Percentiles rank a stretch among this genome's conserved stretches.
phyloP scores from a whole-genome alignment of 2,797 vertebrate genomes.

The Valencia hispanica region DNA sequence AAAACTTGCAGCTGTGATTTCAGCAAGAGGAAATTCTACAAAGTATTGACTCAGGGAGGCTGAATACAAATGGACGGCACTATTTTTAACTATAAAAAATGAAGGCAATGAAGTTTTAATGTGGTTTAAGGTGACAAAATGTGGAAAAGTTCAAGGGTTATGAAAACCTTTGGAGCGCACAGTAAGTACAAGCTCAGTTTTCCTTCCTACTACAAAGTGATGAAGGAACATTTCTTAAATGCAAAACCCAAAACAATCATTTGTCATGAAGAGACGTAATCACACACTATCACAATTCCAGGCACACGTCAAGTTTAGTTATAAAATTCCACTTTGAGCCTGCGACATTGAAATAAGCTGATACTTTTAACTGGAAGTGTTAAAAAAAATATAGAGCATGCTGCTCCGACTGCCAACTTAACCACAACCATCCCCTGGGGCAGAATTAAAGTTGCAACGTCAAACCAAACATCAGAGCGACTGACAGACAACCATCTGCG shows the following conservation, averaged over 20 bases:
- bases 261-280: not conserved
- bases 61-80: not conserved
- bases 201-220: not conserved
- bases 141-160: not conserved
- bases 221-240: not conserved
- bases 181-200: not conserved
- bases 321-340: not conserved
- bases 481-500: slow-evolving; percentile 35
- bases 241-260: not conserved
- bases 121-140: not conserved
- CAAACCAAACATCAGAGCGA: slow-evolving; percentile 30
- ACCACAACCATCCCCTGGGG: slow-evolving; percentile 44
- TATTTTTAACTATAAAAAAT: not conserved
- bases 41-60: not conserved
- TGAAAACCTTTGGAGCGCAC: not conserved
- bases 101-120: not conserved
- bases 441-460: slow-evolving; percentile 35
- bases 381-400: slow-evolving; percentile 13
- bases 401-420: slow-evolving; percentile 26
- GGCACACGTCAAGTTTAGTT: not conserved
- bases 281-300: not conserved
- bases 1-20: not conserved
- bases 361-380: slow-evolving; percentile 5
- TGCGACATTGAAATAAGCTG: slow-evolving; percentile 4
- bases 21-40: not conserved